Evolutionary conservation across 2,797 vertebrate species (phyloP), one percentile per base, ranked within the genome.

Genomic region (Molossus alvarezi): DNA sequence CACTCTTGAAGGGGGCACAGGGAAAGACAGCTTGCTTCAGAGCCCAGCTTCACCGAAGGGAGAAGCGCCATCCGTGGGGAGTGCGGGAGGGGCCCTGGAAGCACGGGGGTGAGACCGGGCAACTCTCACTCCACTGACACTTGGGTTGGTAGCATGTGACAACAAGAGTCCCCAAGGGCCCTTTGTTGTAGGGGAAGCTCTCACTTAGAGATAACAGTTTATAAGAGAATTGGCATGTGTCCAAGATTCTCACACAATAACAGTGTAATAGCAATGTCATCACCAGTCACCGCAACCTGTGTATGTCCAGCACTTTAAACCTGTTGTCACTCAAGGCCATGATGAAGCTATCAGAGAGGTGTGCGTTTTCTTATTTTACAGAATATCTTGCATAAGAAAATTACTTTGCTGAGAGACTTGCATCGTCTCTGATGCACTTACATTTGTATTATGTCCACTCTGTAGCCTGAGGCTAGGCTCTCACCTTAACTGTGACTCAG

Each of bases 341-440:
- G 33, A 71, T 71, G 37, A 79, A 94, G n/a, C 18, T 14, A 27
- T 1, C 10, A 67, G 18, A 84, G 11, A 65, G 6, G 3, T 69
- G 13, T 27, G 41, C 0, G 23, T 80, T 33, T 86, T 29, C 5
- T 27, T 4, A 21, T 21, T 83, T 83, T 91, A 20, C 3, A 76
- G 76, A 37, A 5, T 15, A 77, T 45, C 1, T 37, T 72, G n/a
- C 15, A 13, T 82, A 20, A 90, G 21, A 45, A 87, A 72, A 84
- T 41, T 48, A 53, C 81, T 60, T 79, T 94, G 20, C 23, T 89
- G 29, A 94, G 80, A n/a, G 2, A 81, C 85, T 48, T 93, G 51
- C 11, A 45, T 2, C 45, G 21, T 33, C 2, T 83, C 88, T 55
- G 17, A 67, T 91, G 3, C 18, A 73, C 33, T 79, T 18, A 71